Evolutionary conservation across 2,113 vertebrate species (phyloP).

Genomic region (Pygoscelis adeliae): DNA sequence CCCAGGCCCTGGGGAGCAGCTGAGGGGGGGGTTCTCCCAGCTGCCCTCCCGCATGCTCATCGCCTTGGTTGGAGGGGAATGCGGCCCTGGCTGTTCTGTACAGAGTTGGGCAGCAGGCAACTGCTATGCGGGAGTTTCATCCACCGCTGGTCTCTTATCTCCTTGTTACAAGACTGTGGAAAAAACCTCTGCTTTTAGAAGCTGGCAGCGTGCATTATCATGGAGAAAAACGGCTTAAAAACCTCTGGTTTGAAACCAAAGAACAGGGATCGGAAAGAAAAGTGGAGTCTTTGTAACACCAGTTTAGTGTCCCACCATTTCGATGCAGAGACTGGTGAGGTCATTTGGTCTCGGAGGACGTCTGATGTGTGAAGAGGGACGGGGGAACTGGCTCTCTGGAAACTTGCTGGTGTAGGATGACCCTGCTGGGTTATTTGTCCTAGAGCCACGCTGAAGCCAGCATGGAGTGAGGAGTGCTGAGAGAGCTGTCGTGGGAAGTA

Average conservation of each 20-base stretch:
- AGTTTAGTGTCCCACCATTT: neutral
- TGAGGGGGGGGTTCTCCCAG: neutral
- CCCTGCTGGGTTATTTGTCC: neutral
- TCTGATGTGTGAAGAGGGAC: neutral
- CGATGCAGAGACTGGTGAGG: neutral
- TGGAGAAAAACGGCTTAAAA: neutral
- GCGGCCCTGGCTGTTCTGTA: neutral
- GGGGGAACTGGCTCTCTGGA: too few species aligned
- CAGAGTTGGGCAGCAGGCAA: neutral
- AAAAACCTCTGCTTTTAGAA: neutral
- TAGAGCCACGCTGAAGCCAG: neutral
- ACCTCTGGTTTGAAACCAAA: neutral
- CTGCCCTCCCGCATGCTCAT: neutral
- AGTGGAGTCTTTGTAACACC: neutral
- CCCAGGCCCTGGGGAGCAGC: neutral
- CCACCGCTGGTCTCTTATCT: neutral
- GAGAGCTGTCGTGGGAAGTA: neutral
- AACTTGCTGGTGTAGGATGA: neutral
- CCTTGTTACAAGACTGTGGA: neutral
- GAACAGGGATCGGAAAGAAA: neutral
- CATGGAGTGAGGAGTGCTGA: neutral
- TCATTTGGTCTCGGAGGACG: neutral
- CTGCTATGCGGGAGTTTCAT: neutral
- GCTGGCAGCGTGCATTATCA: accelerated
- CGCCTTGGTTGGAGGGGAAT: neutral